These are phyloP conservation scores for Caenorhabditis drosophilae DNA, from an alignment of 2,888 invertebrate species.

Conservation along the genomic window DNA sequence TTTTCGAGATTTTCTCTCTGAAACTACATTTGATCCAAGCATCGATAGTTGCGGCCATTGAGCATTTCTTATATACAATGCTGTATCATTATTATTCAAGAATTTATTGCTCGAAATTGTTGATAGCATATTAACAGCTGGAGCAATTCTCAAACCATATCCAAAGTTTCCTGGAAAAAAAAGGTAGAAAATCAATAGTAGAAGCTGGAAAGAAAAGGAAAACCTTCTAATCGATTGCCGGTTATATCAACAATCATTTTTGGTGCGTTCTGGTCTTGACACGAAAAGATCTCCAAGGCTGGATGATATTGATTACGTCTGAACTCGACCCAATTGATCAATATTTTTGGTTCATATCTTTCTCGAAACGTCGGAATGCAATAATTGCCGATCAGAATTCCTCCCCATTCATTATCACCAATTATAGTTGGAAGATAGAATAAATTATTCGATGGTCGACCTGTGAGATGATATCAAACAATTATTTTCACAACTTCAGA, in stretches of 20 bases:
- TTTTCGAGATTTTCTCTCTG: not conserved
- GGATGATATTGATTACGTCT: slow-evolving; percentile 66
- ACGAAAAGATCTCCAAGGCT: slow-evolving; percentile 65
- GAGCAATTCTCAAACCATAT: slow-evolving; percentile 62
- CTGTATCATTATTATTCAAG: slow-evolving; percentile 63
- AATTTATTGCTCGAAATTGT: slow-evolving; percentile 65
- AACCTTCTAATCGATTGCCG: slow-evolving; percentile 50
- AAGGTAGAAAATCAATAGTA: not conserved
- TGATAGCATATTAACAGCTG: slow-evolving; percentile 65
- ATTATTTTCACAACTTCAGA: not conserved
- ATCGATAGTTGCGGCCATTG: slow-evolving; percentile 54
- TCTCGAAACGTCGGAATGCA: slow-evolving; percentile 72
- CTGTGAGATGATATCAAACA: slow-evolving; percentile 15
- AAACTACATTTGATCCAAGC: slow-evolving; percentile 52
- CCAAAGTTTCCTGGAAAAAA: slow-evolving; percentile 49
- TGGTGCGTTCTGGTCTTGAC: slow-evolving; percentile 47
- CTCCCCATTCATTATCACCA: slow-evolving; percentile 84
- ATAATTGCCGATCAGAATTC: slow-evolving; percentile 89
- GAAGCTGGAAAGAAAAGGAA: not conserved
- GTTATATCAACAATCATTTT: slow-evolving; percentile 56
- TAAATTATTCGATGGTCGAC: slow-evolving; percentile 66
- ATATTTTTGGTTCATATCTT: slow-evolving; percentile 52
- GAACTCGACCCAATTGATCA: slow-evolving; percentile 67
- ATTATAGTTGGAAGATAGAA: slow-evolving; percentile 76
- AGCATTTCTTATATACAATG: slow-evolving; percentile 63